phyloP scores from a whole-genome alignment of 2,113 vertebrate genomes.

The Pampusana beccarii region DNA sequence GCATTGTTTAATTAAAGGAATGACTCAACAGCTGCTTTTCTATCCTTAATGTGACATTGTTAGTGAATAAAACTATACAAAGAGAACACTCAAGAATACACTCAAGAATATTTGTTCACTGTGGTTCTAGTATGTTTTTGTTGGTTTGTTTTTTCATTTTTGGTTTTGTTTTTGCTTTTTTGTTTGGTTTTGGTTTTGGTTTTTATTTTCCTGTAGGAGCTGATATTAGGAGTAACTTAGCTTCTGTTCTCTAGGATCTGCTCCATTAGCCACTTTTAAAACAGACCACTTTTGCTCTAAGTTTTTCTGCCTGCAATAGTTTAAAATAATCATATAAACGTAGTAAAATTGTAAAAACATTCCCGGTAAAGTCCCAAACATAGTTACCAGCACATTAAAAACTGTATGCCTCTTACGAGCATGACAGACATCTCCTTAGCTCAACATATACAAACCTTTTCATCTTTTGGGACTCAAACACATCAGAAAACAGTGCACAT shows the following conservation, averaged over 20 bases:
- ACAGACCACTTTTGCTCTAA: not conserved
- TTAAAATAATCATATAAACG: not conserved
- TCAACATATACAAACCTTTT: not conserved
- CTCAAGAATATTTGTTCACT: not conserved
- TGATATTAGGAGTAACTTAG: not conserved
- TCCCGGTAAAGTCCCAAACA: not conserved
- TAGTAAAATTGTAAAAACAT: not conserved
- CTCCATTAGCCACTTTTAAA: not conserved
- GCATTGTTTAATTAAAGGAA: not conserved
- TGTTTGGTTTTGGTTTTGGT: no score
- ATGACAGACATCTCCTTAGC: not conserved
- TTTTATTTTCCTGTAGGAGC: not conserved
- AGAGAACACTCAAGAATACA: not conserved
- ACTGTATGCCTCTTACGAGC: not conserved
- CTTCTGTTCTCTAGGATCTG: not conserved
- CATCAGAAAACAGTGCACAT: not conserved
- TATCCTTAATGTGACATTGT: not conserved
- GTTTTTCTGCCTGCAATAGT: not conserved
- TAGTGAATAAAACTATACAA: not conserved
- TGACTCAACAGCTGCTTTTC: not conserved
- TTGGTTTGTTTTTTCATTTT: no score
- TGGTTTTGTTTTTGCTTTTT: no score
- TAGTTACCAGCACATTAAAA: not conserved
- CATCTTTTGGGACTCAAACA: not conserved
- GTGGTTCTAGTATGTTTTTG: not conserved